Evolutionary conservation across 2,113 vertebrate species (phyloP).

Genomic region (Equus przewalskii): DNA sequence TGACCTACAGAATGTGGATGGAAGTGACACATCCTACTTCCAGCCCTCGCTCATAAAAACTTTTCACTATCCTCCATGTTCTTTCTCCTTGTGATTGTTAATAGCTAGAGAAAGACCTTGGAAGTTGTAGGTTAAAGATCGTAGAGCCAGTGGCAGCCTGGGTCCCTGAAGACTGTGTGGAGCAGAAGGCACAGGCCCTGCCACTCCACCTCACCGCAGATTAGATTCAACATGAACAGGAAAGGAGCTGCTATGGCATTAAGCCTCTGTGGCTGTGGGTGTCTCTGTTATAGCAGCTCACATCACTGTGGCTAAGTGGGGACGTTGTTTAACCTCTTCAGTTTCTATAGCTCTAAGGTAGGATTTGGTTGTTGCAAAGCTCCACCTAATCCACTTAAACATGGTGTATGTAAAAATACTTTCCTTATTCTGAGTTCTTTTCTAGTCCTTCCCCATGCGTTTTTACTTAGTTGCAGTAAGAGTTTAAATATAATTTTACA

Average conservation of each 20-base stretch:
- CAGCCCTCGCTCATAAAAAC: neutral
- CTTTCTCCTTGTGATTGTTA: neutral
- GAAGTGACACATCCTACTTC: neutral
- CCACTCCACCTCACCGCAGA: neutral
- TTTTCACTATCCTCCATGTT: neutral
- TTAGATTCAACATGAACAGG: neutral
- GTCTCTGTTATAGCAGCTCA: conserved; percentile 23
- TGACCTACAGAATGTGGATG: neutral
- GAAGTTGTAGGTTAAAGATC: neutral
- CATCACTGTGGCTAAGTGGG: neutral
- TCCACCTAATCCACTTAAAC: conserved; percentile 42
- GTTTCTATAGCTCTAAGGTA: neutral
- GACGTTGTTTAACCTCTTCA: neutral
- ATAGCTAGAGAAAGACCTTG: neutral
- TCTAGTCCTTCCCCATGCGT: neutral
- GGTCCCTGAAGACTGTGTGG: neutral
- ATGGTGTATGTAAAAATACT: neutral
- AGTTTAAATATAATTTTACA: conserved; percentile 52
- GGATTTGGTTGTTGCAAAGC: conserved; percentile 56
- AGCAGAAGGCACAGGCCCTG: neutral
- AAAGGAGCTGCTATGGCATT: neutral
- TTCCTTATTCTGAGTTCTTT: neutral
- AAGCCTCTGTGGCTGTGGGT: neutral
- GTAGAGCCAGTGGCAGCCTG: neutral
- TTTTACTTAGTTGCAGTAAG: conserved; percentile 14